These are phyloP conservation scores for Lochmaea capreae DNA, from an alignment of 2,888 invertebrate genomes.

Conservation along the genomic window DNA sequence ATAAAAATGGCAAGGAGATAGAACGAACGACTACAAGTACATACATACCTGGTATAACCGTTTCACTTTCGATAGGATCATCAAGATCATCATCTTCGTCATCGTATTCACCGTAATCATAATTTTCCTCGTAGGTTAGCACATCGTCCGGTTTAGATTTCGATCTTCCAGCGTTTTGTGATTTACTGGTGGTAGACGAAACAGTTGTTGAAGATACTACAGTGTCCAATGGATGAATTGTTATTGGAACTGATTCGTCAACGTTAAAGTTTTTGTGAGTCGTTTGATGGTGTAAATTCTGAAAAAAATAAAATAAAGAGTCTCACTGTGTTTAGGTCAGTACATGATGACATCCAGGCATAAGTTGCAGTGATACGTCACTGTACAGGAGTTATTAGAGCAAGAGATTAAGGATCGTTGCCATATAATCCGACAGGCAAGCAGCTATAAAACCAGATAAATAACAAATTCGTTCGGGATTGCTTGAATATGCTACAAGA, in stretches of 20 bases:
- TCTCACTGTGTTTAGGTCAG: too few relatives aligned
- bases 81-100: slow-evolving; percentile 62
- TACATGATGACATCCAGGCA: too few relatives aligned
- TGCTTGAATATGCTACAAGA: too few relatives aligned
- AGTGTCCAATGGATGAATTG: slow-evolving; percentile 37
- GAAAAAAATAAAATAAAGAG: too few relatives aligned
- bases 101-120: slow-evolving; percentile 67
- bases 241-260: slow-evolving; percentile 35
- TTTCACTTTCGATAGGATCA: slow-evolving; percentile 63
- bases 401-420: too few relatives aligned
- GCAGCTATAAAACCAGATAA: too few relatives aligned
- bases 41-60: slow-evolving; percentile 56
- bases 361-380: too few relatives aligned
- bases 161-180: slow-evolving; percentile 32
- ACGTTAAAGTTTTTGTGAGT: slow-evolving; percentile 34
- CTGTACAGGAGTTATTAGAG: too few relatives aligned
- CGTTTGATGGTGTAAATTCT: slow-evolving; percentile 43
- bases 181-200: slow-evolving; percentile 40
- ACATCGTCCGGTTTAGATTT: slow-evolving; percentile 42
- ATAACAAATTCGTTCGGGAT: too few relatives aligned
- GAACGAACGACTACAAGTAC: neutral
- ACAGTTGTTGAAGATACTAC: slow-evolving; percentile 34
- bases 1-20: too few relatives aligned
- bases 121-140: slow-evolving; percentile 51
- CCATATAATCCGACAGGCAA: too few relatives aligned